phyloP scores from a whole-genome alignment of 92 coral and sea anemone genomes.

The Pocillopora grandis region DNA sequence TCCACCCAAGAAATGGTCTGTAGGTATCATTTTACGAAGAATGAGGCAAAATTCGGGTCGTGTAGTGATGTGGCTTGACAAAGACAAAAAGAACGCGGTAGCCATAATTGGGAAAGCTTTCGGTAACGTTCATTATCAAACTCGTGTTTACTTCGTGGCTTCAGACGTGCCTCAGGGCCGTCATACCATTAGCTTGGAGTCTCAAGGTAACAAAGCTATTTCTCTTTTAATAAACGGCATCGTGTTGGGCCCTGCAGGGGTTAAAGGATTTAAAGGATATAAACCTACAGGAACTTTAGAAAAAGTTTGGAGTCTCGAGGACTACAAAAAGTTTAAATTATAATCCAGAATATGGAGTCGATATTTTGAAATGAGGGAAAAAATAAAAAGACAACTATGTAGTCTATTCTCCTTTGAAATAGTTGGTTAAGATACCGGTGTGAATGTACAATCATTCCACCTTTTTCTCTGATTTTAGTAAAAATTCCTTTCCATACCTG shows the following conservation, averaged over 20 bases:
- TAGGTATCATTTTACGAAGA: conserved; percentile 38
- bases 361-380: too few relatives aligned
- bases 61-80: conserved; percentile 49
- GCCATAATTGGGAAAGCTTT: conserved; percentile 33
- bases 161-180: conserved; percentile 43
- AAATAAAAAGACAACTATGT: too few relatives aligned
- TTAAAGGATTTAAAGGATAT: conserved; percentile 45
- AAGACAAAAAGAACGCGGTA: conserved; percentile 34
- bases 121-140: conserved; percentile 53
- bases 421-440: too few relatives aligned
- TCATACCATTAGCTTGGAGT: conserved; percentile 41
- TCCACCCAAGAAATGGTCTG: conserved; percentile 36
- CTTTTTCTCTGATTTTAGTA: too few relatives aligned
- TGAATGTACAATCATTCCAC: too few relatives aligned
- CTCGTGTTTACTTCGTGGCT: conserved; percentile 48
- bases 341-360: too few relatives aligned
- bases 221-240: conserved; percentile 47
- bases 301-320: conserved; percentile 52
- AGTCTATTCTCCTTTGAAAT: too few relatives aligned
- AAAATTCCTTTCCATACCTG: too few relatives aligned
- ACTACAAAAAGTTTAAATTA: conserved; percentile 20
- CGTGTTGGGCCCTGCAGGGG: conserved; percentile 46
- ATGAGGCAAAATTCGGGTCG: conserved; percentile 43
- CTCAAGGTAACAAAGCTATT: conserved; percentile 36
- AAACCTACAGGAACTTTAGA: conserved; percentile 49